Conservation (phyloP, 2,797 vertebrate species). For the Lutjanus campechanus region DNA sequence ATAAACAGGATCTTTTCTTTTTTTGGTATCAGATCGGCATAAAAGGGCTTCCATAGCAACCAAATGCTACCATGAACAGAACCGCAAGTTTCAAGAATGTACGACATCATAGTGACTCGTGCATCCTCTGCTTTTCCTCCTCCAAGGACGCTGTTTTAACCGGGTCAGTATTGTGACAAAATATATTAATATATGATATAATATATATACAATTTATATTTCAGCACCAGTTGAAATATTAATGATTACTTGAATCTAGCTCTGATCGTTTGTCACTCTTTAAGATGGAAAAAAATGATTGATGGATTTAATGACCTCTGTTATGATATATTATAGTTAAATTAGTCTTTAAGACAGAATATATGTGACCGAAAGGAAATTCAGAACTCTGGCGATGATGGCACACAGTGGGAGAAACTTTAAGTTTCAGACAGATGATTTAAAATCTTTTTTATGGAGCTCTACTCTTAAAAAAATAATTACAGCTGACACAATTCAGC, state of each 20-base stretch:
- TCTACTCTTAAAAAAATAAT: background rate
- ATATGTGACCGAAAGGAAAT: background rate
- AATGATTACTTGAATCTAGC: conserved; percentile 49
- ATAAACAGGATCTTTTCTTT: too few relatives aligned
- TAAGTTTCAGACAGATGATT: too few relatives aligned
- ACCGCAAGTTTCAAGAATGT: too few relatives aligned
- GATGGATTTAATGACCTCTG: background rate
- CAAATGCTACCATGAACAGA: background rate
- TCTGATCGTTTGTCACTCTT: background rate
- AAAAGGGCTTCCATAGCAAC: too few relatives aligned
- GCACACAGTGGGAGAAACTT: too few relatives aligned
- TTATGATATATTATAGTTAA: background rate
- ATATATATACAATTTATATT: background rate
- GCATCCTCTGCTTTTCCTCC: background rate
- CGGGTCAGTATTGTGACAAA: conserved; percentile 60
- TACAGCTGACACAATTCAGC: background rate
- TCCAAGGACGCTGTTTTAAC: conserved; percentile 32
- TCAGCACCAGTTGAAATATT: conserved; percentile 8
- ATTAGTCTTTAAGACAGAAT: background rate
- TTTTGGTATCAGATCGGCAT: too few relatives aligned
- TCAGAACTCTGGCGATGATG: too few relatives aligned
- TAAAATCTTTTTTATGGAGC: background rate
- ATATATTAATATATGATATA: background rate
- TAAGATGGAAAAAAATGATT: background rate
- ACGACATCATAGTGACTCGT: conserved; percentile 3